Base-by-base conservation (phyloP, 1,140 invertebrate genomes). In the Chelonus insularis region DNA sequence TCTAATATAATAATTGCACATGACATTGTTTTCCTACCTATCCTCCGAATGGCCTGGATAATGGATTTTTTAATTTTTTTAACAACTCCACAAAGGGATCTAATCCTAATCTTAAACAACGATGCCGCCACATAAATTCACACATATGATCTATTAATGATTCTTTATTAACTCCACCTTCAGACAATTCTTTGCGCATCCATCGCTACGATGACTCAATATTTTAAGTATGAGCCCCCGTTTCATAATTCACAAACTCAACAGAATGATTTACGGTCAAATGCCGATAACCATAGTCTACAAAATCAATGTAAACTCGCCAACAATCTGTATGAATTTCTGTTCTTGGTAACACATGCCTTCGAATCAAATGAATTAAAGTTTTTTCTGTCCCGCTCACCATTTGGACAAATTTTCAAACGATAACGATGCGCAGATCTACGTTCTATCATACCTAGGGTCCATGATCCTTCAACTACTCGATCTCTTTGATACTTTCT, bases 401-500 rank as follows among this genome's bases (percentile, higher is more conserved):
- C 52, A 2, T 32, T 16, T 4, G 29, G 29, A 36, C 51, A 54
- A 4, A 55, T 62, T 34, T 57, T 45, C 18, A 62, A 41, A 0
- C 54, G 12, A 52, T 62, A 57, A 25, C 39, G 14, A 8, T 57
- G 9, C 1, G 43, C 1, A 48, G 57, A 20, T 3, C 55, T 45
- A 9, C 20, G 12, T 9, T 50, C 25, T 12, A 62, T 62, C 41
- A 62, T 55, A 2, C 60, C 60, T 9, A 47, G 14, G 0, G 45
- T 55, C 52, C 60, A 57, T 1, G 43, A 57, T 4, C 54, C 60
- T 57, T 62, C 54, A 1, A 62, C 54, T 7, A 62, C 12, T 1
- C 54, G 54, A 6, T 43, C 54, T 16, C 60, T 12, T 18, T 62
- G 52, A 32, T 57, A 62, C 18, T 62, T 57, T 6, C 60, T 25